These are phyloP conservation scores for Escarpia spicata DNA, from an alignment of 2,888 invertebrate species.

Conservation along the genomic window DNA sequence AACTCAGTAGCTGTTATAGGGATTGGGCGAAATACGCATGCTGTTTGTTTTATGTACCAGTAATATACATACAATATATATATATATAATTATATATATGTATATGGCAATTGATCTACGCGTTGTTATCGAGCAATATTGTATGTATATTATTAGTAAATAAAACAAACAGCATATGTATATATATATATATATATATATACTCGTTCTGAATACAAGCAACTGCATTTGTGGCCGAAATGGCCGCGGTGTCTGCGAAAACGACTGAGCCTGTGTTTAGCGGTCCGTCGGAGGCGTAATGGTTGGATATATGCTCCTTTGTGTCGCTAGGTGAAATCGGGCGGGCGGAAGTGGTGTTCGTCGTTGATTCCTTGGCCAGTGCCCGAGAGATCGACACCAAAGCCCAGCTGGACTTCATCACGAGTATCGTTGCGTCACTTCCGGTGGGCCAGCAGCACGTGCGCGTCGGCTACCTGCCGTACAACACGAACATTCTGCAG, in stretches of 20 bases:
- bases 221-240: background rate
- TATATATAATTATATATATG: too few relatives aligned
- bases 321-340: background rate
- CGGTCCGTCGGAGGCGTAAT: background rate
- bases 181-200: too few relatives aligned
- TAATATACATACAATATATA: too few relatives aligned
- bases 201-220: too few relatives aligned
- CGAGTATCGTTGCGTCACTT: slow-evolving; percentile 18
- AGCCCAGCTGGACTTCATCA: slow-evolving; percentile 27
- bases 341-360: background rate
- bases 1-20: too few relatives aligned
- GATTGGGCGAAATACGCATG: too few relatives aligned
- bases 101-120: too few relatives aligned
- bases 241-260: background rate
- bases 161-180: too few relatives aligned
- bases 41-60: too few relatives aligned
- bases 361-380: background rate
- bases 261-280: background rate
- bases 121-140: too few relatives aligned
- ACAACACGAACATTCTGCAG: slow-evolving; percentile 33
- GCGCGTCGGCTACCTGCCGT: slow-evolving; percentile 32
- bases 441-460: slow-evolving; percentile 29
- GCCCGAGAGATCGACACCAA: background rate
- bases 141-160: too few relatives aligned
- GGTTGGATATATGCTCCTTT: background rate